Percentiles rank a stretch among this genome's conserved stretches.
phyloP scores from a whole-genome alignment of 2,113 vertebrate species.

The cat (Felis catus) region DNA sequence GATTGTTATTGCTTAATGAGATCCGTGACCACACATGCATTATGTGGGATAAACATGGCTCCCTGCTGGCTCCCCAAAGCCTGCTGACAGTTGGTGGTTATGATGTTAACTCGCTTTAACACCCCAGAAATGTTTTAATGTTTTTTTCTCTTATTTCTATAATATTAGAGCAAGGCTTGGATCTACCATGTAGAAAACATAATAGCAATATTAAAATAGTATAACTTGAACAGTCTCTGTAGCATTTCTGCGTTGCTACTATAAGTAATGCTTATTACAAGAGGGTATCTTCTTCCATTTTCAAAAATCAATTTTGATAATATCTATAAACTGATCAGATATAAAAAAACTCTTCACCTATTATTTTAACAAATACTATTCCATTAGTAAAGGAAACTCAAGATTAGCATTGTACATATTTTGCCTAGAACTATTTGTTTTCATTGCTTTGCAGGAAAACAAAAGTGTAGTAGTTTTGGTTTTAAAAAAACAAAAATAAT shows the following conservation, averaged over 20 bases:
- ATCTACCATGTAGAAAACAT: slow-evolving; percentile 69
- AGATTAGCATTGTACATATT: background rate
- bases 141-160: slow-evolving; percentile 56
- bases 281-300: background rate
- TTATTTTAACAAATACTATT: background rate
- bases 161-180: slow-evolving; percentile 58
- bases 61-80: slow-evolving; percentile 58
- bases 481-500: slow-evolving; percentile 46
- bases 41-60: slow-evolving; percentile 59
- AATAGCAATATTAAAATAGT: slow-evolving; percentile 57
- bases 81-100: slow-evolving; percentile 53
- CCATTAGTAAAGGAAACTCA: background rate
- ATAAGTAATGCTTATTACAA: background rate
- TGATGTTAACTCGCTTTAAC: slow-evolving; percentile 60
- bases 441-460: background rate
- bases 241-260: background rate
- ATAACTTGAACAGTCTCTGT: slow-evolving; percentile 21
- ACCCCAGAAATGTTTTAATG: slow-evolving; percentile 60
- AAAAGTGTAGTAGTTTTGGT: background rate
- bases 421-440: background rate
- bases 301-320: background rate
- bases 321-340: background rate
- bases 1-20: slow-evolving; percentile 73
- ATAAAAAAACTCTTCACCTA: background rate
- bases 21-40: slow-evolving; percentile 63